These are phyloP conservation scores for Artibeus lituratus DNA, from an alignment of 2,797 vertebrate species.

Conservation along the genomic window DNA sequence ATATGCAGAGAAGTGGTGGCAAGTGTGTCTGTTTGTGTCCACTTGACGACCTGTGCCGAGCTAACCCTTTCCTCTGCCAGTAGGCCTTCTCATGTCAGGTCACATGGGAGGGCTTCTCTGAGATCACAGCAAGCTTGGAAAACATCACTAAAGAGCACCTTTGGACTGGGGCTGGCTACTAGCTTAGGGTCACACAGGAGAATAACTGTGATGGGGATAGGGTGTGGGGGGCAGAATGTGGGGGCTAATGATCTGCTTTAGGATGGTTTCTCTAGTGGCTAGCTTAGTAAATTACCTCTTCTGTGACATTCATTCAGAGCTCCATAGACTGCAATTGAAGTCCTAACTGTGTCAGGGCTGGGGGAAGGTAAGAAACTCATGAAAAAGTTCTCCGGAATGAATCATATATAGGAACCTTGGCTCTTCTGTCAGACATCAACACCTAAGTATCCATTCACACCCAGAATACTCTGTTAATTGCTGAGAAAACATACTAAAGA, in stretches of 20 bases:
- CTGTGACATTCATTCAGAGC: background rate
- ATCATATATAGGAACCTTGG: background rate
- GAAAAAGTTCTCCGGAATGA: background rate
- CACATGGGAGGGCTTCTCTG: background rate
- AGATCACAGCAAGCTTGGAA: background rate
- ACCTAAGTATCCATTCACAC: background rate
- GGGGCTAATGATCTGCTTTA: background rate
- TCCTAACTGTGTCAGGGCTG: background rate
- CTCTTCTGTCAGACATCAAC: background rate
- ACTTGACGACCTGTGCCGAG: background rate
- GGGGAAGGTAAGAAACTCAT: background rate
- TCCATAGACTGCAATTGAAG: background rate
- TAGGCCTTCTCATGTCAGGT: background rate
- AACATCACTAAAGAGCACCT: background rate
- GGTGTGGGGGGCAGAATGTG: accelerated
- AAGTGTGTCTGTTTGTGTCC: no score
- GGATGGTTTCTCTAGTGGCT: background rate
- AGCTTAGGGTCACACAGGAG: background rate
- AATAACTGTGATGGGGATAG: background rate
- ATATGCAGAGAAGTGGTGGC: background rate
- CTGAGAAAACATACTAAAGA: background rate
- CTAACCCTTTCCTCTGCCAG: background rate
- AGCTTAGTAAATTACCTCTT: background rate
- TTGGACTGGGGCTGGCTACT: background rate
- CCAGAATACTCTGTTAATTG: background rate